Base-by-base conservation (phyloP, 1,140 invertebrate species). In the Dreissena rostriformis region DNA sequence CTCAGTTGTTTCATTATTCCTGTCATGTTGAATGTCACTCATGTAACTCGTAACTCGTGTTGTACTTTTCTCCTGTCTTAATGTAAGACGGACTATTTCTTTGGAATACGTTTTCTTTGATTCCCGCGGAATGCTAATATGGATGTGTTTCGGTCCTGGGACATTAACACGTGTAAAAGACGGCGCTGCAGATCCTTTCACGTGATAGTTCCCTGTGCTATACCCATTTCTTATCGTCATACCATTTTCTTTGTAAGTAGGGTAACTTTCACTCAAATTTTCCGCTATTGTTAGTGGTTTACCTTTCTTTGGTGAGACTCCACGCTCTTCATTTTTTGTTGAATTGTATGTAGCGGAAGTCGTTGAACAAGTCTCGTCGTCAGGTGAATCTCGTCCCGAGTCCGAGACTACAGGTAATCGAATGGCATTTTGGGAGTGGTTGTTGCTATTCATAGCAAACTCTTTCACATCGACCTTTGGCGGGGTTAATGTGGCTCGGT, bases 1-100 rank as follows among this genome's bases (percentile, higher is more conserved):
- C n/a, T 67, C 28, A 53, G 5, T n/a, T 26, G 24, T 53, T 4
- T 67, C 29, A 26, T 77, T 65, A 77, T 77, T 63, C 75, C 75
- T 67, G 15, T 65, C 29, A 14, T 68, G 57, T 61, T 82, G 71
- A 28, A 88, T 88, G 39, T 88, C 87, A 81, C 70, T 76, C 87
- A 88, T 88, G 55, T 88, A 88, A 61, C 84, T 88, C 17, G 75
- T 79, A 14, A 84, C 73, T 7, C 84, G 74, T 11, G 87, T 86
- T 12, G 84, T 72, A 65, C 84, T 79, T 53, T 87, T 88, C 24
- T 86, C 87, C 22, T 88, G 84, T 24, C 87, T 82, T 14, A 88
- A 66, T 26, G 86, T 86, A 24, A 88, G 51, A 65, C 79, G 81
- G 5, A 84, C 82, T 24, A 88, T 86, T 51, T 86, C 85, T 29